Base-by-base conservation (phyloP, 1,140 invertebrate genomes). In the Drosophila murphyi region DNA sequence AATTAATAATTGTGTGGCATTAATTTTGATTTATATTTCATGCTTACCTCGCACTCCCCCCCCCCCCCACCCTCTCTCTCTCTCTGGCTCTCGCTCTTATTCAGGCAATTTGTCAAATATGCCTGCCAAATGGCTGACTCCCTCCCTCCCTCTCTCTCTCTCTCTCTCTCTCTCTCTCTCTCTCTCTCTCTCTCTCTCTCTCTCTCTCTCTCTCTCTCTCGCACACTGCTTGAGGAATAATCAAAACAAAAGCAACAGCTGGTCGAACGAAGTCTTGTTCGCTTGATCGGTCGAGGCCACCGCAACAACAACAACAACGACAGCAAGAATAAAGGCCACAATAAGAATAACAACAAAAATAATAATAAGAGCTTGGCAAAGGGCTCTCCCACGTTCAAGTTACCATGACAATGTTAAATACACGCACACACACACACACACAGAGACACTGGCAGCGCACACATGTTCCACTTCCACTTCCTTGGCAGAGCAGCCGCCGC, bases 21-120 rank as follows among this genome's bases (percentile, higher is more conserved):
- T 88, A 81, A 89, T 89, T 88, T 82, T 88, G 85, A 89, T 88
- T 88, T 88, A 83, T 88, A 10, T 41, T n/a, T n/a, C n/a, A n/a
- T 4, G 10, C 37, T 43, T 32, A 56, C 41, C 39, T 20, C 7
- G 20, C 4, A 47, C 12, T 7, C 31, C 37, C 56, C n/a, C n/a
- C 4, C 47, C 20, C 12, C 0, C 12, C 31, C 28, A 6, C 29
- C 37, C 20, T 20, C 20, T 20, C 20, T 20, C 20, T 20, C 20
- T 20, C 20, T 20, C 0, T 20, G 20, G 20, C 20, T 20, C 20
- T 20, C 1, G 20, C 20, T 20, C 20, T 20, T 20, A 29, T 45
- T 35, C 8, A 3, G 29, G 48, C 56, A 43, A 68, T 59, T 68
- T 59, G 52, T 67, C 28, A 57, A 7, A 12, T 55, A 31, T 34